Evolutionary conservation across 2,888 invertebrate species (phyloP).

Genomic region (Oscheius sp.): DNA sequence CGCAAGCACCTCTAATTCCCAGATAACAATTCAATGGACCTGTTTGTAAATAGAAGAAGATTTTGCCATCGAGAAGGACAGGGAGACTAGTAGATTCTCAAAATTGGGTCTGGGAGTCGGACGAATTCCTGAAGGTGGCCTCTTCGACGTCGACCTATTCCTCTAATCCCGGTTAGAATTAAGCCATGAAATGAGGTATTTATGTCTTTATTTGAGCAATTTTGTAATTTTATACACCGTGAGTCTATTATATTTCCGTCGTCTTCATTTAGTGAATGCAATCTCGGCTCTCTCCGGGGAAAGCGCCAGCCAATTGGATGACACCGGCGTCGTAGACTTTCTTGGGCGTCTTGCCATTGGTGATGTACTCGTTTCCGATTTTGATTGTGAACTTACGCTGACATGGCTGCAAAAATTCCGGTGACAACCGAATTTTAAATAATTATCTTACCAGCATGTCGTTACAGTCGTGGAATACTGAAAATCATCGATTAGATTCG

Average conservation of each 20-base stretch:
- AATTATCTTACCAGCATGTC: constrained; percentile 44
- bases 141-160: background rate
- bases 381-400: constrained; percentile 67
- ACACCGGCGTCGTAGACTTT: constrained; percentile 65
- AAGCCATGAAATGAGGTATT: background rate
- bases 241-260: background rate
- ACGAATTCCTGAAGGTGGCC: background rate
- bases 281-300: constrained; percentile 64
- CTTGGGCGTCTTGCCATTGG: constrained; percentile 48
- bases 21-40: too few species aligned
- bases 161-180: background rate
- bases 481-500: too few species aligned
- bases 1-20: too few species aligned
- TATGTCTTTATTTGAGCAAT: background rate
- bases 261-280: constrained; percentile 54
- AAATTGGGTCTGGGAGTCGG: too few species aligned
- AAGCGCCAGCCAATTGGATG: constrained; percentile 62
- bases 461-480: constrained; percentile 72
- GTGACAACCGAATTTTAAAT: constrained; percentile 32
- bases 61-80: too few species aligned
- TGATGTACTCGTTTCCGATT: constrained; percentile 64
- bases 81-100: too few species aligned
- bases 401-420: constrained; percentile 50
- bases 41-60: too few species aligned
- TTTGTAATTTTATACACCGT: background rate